phyloP scores from a whole-genome alignment of 2,888 invertebrate genomes.

The Psylliodes chrysocephalus region DNA sequence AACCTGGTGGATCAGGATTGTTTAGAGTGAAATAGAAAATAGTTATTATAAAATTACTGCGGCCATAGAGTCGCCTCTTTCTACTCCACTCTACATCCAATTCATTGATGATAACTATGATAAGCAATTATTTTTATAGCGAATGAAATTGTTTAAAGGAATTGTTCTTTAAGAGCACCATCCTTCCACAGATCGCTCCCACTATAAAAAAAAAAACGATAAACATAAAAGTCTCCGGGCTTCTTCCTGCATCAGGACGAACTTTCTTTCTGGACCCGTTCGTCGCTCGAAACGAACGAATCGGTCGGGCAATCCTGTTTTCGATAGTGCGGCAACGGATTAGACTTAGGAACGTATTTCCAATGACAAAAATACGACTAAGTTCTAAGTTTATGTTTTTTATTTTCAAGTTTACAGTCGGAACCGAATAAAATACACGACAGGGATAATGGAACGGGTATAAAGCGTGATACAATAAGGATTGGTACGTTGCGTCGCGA shows the following conservation, averaged over 20 bases:
- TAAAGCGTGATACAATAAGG: background rate
- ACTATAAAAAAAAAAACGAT: background rate
- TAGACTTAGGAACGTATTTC: conserved; percentile 14
- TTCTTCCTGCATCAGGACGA: background rate
- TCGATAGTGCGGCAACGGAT: conserved; percentile 18
- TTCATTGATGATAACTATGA: too few species aligned
- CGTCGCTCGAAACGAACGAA: background rate
- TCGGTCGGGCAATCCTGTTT: conserved; percentile 6
- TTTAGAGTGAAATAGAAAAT: too few species aligned
- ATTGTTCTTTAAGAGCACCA: too few species aligned
- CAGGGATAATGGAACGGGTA: background rate
- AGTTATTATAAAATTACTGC: too few species aligned
- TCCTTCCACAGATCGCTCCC: background rate
- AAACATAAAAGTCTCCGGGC: background rate
- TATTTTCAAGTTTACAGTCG: conserved; percentile 8
- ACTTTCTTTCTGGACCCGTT: background rate
- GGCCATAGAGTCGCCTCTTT: too few species aligned
- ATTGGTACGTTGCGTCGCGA: background rate
- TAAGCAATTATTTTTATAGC: too few species aligned
- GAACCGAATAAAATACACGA: background rate
- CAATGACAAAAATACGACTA: conserved; percentile 8
- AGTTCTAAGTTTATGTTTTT: conserved; percentile 9
- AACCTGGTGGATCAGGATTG: too few species aligned
- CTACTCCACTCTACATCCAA: too few species aligned
- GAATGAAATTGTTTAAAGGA: too few species aligned